phyloP scores from a whole-genome alignment of 2,113 vertebrate species.

The Apodemus speciosus region DNA sequence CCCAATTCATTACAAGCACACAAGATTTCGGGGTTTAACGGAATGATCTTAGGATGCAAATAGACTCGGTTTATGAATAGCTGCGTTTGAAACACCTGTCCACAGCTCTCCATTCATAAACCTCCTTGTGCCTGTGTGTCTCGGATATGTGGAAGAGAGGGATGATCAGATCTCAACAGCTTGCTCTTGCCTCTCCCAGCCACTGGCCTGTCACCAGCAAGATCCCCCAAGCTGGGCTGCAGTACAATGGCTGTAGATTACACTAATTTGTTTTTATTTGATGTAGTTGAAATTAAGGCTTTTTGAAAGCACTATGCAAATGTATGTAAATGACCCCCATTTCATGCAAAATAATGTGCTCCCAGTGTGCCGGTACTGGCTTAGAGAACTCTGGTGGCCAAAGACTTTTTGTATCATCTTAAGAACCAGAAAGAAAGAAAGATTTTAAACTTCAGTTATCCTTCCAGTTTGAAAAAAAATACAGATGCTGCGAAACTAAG shows the following conservation, averaged over 20 bases:
- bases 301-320: constrained; percentile 79
- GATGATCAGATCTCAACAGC: not conserved
- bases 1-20: not conserved
- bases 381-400: constrained; percentile 71
- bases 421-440: constrained; percentile 47
- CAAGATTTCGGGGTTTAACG: not conserved
- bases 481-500: not conserved
- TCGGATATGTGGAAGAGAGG: not conserved
- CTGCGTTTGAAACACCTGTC: not conserved
- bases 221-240: constrained; percentile 19
- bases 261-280: constrained; percentile 80
- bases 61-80: not conserved
- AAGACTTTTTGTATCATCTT: constrained; percentile 57
- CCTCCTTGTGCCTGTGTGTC: not conserved
- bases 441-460: constrained; percentile 59
- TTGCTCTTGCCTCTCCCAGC: not conserved
- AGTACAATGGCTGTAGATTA: constrained; percentile 75
- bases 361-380: constrained; percentile 57
- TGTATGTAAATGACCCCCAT: constrained; percentile 73
- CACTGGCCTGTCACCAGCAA: not conserved
- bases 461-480: constrained; percentile 55
- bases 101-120: not conserved
- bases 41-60: not conserved
- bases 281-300: constrained; percentile 76
- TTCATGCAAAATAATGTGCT: constrained; percentile 73